These are phyloP conservation scores for Geopemphigus sp. DNA, from an alignment of 1,140 invertebrate species.

Conservation along the genomic window DNA sequence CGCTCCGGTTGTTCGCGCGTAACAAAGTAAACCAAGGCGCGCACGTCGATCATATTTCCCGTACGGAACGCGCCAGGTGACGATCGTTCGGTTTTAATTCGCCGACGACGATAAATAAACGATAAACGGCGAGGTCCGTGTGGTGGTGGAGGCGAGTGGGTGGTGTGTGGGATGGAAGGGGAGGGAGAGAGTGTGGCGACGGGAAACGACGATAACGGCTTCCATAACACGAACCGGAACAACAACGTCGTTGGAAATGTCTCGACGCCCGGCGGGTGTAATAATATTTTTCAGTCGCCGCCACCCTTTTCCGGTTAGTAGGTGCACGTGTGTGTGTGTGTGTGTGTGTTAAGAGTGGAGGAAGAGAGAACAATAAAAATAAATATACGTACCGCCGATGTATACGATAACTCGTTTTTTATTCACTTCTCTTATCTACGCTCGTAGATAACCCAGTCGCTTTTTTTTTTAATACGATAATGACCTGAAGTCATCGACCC, in stretches of 20 bases:
- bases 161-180: neutral
- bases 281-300: slow-evolving; percentile 17
- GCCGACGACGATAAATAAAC: slow-evolving; percentile 1
- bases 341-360: neutral
- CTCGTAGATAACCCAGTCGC: neutral
- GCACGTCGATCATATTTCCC: slow-evolving; percentile 1
- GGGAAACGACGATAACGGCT: neutral
- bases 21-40: too few species aligned
- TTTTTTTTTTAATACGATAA: slow-evolving; percentile 18
- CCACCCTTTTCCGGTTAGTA: slow-evolving; percentile 1
- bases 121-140: too few species aligned
- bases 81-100: neutral
- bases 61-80: neutral
- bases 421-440: slow-evolving; percentile 9
- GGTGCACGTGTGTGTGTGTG: too few species aligned
- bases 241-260: neutral
- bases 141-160: too few species aligned
- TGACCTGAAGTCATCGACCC: neutral
- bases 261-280: neutral
- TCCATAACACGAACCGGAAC: slow-evolving; percentile 7
- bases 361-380: neutral
- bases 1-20: too few species aligned
- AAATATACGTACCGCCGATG: neutral
- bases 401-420: slow-evolving; percentile 5
- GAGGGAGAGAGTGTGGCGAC: too few species aligned